Conservation (phyloP, 2,888 invertebrate species). For the Thumatha senex region DNA sequence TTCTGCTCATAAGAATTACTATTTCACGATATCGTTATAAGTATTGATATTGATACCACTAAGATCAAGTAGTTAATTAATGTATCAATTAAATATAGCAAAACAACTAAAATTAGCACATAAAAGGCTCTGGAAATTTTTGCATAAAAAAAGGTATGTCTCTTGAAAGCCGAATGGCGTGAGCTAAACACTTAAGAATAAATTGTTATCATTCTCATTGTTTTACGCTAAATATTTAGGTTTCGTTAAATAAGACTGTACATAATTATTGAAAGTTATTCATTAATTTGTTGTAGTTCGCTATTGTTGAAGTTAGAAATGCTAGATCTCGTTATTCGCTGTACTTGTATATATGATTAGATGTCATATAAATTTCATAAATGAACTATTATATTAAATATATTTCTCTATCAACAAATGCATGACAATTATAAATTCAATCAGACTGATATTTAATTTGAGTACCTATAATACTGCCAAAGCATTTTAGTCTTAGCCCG, state of each 20-base stretch:
- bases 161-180: constrained; percentile 26
- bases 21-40: constrained; percentile 23
- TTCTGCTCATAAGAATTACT: constrained; percentile 27
- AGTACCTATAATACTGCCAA: constrained; percentile 75
- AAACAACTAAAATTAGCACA: no score
- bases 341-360: constrained; percentile 39
- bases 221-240: constrained; percentile 50
- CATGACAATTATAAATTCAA: constrained; percentile 39
- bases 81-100: constrained; percentile 26
- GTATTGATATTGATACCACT: constrained; percentile 14
- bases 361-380: background rate
- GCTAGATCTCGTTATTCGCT: constrained; percentile 77
- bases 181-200: constrained; percentile 23
- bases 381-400: background rate
- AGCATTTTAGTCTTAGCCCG: constrained; percentile 66
- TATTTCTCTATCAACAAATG: constrained; percentile 22
- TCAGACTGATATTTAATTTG: constrained; percentile 62
- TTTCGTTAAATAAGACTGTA: constrained; percentile 73
- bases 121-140: no score
- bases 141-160: constrained; percentile 8
- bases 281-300: constrained; percentile 45
- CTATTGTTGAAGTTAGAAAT: constrained; percentile 63
- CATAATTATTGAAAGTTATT: constrained; percentile 46
- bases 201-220: constrained; percentile 35
- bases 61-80: constrained; percentile 19